Percentiles rank a stretch among this genome's conserved stretches.
phyloP scores from a whole-genome alignment of 2,113 vertebrate species.

The Silurus glanis region DNA sequence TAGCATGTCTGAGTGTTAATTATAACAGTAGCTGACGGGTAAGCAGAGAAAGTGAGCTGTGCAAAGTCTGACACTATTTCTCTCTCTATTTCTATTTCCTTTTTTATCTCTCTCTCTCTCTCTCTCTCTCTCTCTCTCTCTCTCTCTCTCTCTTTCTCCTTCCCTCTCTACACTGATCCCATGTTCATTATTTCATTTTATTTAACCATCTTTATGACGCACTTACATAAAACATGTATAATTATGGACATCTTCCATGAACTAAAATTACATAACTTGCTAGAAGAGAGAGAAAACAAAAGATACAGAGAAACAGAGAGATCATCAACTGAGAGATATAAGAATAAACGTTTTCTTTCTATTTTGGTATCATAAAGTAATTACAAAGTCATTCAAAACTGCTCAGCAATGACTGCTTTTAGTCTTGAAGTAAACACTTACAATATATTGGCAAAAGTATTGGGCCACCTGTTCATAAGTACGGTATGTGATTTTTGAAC shows the following conservation, averaged over 20 bases:
- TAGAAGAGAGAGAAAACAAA: no score
- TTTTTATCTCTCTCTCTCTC: slow-evolving; percentile 57
- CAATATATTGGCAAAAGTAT: no score
- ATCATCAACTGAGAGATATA: not conserved
- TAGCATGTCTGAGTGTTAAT: slow-evolving; percentile 59
- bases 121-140: slow-evolving; percentile 57
- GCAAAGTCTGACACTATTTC: slow-evolving; percentile 60
- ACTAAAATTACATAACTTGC: not conserved
- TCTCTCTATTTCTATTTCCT: slow-evolving; percentile 43
- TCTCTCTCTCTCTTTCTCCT: slow-evolving; percentile 58
- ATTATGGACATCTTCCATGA: not conserved
- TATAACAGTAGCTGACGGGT: slow-evolving; percentile 72
- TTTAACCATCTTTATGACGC: not conserved
- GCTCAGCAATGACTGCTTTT: not conserved
- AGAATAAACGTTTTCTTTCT: not conserved
- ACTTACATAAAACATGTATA: not conserved
- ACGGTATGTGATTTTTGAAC: no score
- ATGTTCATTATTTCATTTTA: not conserved
- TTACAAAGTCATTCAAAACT: not conserved
- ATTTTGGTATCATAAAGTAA: not conserved
- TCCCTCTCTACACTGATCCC: slow-evolving; percentile 38
- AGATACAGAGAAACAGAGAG: not conserved
- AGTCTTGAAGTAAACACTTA: not conserved
- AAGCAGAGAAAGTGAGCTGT: slow-evolving; percentile 64
- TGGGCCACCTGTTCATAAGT: no score